Evolutionary conservation across 2,888 invertebrate genomes (phyloP).

Genomic region (Caenorhabditis sp.): DNA sequence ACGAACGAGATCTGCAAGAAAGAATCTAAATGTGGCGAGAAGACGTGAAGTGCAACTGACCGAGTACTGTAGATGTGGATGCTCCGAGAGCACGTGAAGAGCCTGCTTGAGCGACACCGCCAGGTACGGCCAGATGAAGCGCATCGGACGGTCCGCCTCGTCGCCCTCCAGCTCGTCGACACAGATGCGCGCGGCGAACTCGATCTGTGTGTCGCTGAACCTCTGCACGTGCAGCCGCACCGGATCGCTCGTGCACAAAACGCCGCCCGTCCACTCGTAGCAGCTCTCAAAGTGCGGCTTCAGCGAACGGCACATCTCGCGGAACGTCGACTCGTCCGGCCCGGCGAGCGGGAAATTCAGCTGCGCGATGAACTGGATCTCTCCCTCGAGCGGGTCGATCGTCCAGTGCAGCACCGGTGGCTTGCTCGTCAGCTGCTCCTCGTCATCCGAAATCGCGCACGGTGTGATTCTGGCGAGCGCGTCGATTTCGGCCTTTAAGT

Average conservation of each 20-base stretch:
- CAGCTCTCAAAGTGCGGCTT: constrained; percentile 51
- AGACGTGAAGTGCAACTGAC: constrained; percentile 3
- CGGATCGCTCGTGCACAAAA: constrained; percentile 58
- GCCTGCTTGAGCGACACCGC: constrained; percentile 56
- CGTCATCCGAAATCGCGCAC: constrained; percentile 42
- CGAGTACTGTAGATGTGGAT: constrained; percentile 57
- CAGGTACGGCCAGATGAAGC: constrained; percentile 60
- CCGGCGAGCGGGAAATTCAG: constrained; percentile 58
- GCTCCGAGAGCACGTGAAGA: constrained; percentile 54
- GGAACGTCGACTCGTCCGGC: constrained; percentile 59
- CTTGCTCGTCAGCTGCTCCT: constrained; percentile 34
- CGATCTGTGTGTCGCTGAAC: constrained; percentile 57
- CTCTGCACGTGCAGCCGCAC: constrained; percentile 61
- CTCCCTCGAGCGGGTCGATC: constrained; percentile 60
- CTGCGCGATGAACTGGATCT: constrained; percentile 64
- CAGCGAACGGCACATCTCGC: constrained; percentile 57
- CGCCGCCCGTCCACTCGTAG: constrained; percentile 63
- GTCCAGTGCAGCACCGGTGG: constrained; percentile 65
- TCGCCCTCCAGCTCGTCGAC: constrained; percentile 65
- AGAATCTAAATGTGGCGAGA: neutral
- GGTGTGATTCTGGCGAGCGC: constrained; percentile 29
- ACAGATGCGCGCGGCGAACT: constrained; percentile 60
- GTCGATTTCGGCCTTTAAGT: constrained; percentile 53
- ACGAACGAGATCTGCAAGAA: constrained; percentile 57
- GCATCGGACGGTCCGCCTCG: constrained; percentile 48